Evolutionary conservation across 2,113 vertebrate genomes (phyloP).

Genomic region (Diadophis punctatus): DNA sequence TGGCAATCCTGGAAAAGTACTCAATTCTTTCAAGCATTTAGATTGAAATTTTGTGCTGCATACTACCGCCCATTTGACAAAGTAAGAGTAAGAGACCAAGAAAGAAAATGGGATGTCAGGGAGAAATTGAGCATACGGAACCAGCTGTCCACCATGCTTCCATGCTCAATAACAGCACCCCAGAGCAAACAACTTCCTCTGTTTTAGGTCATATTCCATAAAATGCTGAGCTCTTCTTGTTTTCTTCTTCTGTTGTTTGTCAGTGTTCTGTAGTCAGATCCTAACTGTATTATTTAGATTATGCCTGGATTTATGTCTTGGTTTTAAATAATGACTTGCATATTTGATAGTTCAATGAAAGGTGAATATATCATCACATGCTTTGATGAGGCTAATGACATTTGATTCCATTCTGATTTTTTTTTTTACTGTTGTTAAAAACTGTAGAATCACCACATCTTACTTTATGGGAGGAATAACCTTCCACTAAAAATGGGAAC

Average conservation of each 20-base stretch:
- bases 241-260: background rate
- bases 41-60: background rate
- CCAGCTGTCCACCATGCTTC: slow-evolving; percentile 11
- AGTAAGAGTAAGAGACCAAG: slow-evolving; percentile 2
- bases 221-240: background rate
- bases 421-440: background rate
- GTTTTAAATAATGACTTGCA: background rate
- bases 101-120: background rate
- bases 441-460: background rate
- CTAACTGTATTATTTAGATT: background rate
- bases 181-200: slow-evolving; percentile 1
- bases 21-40: fast-evolving
- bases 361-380: background rate
- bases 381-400: background rate
- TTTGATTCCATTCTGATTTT: background rate
- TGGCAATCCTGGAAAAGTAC: background rate
- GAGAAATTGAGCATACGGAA: slow-evolving; percentile 4
- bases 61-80: background rate
- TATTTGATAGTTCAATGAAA: background rate
- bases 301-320: background rate
- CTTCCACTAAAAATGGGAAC: background rate
- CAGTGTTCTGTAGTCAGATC: background rate
- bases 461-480: background rate
- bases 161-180: slow-evolving; percentile 5
- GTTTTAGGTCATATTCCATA: background rate